A percentile compares a stretch with the other conserved stretches of the same genome.
phyloP scores from a whole-genome alignment of 2,113 vertebrate species.

The Narcine bancroftii region DNA sequence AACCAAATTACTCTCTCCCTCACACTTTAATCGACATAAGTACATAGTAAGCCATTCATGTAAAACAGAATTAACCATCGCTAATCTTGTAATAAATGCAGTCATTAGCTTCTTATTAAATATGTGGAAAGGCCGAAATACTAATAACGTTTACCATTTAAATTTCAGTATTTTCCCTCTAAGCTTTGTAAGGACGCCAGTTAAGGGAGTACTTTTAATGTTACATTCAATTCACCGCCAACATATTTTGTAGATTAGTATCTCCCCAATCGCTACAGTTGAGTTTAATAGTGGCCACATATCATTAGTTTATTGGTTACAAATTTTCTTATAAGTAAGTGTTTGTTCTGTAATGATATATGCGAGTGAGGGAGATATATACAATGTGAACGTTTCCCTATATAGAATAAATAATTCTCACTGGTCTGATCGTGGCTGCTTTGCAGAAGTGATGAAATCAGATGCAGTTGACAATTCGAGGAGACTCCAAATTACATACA shows the following conservation, averaged over 20 bases:
- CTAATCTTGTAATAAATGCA: slow-evolving; percentile 28
- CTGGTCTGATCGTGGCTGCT: neutral
- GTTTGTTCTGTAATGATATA: no score
- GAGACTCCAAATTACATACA: neutral
- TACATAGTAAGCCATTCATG: slow-evolving; percentile 26
- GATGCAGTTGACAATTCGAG: neutral
- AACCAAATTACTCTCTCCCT: slow-evolving; percentile 25
- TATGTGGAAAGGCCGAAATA: neutral
- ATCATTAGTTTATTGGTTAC: no score
- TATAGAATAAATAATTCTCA: neutral
- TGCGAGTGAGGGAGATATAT: neutral
- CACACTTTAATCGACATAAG: slow-evolving; percentile 25
- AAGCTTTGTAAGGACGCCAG: neutral
- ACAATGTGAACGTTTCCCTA: neutral
- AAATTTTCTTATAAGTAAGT: neutral
- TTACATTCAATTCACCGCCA: no score
- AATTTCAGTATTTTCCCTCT: neutral
- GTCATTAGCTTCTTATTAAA: slow-evolving; percentile 23
- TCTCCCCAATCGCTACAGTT: neutral
- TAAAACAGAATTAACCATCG: neutral
- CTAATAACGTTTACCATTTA: neutral
- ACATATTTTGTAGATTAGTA: neutral
- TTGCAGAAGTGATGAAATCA: no score
- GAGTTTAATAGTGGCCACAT: neutral
- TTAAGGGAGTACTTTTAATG: neutral